These are phyloP conservation scores for Schrankia costaestrigalis DNA, from an alignment of 2,888 invertebrate species.

Conservation along the genomic window DNA sequence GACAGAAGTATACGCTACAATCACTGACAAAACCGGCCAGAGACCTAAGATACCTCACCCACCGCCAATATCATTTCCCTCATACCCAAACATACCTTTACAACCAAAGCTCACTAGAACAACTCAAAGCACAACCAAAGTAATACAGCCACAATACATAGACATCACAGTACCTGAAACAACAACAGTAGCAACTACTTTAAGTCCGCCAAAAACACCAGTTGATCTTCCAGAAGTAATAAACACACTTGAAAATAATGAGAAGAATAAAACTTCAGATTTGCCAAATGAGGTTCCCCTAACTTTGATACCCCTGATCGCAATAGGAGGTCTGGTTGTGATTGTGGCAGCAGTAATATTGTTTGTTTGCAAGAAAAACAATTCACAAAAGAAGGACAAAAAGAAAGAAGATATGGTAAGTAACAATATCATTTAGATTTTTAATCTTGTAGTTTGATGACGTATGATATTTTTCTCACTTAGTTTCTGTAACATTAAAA, in stretches of 20 bases:
- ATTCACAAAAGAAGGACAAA: conserved; percentile 81
- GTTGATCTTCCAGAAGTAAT: conserved; percentile 47
- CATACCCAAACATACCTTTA: conserved; percentile 34
- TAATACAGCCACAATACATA: conserved; percentile 37
- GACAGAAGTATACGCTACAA: conserved; percentile 63
- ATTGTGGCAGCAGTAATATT: conserved; percentile 84
- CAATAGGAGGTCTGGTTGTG: conserved; percentile 85
- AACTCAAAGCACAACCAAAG: conserved; percentile 56
- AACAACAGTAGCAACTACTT: conserved; percentile 41
- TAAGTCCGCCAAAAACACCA: conserved; percentile 46
- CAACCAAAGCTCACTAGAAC: conserved; percentile 44
- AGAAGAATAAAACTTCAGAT: conserved; percentile 44
- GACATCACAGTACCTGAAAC: conserved; percentile 59
- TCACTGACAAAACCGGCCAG: conserved; percentile 56
- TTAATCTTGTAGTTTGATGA: too few species aligned
- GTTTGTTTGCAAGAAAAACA: conserved; percentile 86
- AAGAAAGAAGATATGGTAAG: conserved; percentile 88
- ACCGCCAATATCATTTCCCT: conserved; percentile 42
- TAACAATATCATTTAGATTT: not conserved
- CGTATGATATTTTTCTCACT: not conserved
- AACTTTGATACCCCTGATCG: conserved; percentile 86
- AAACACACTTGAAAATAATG: conserved; percentile 37
- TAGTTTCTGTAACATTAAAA: too few species aligned
- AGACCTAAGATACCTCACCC: conserved; percentile 55
- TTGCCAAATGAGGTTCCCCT: conserved; percentile 79